These are phyloP conservation scores for Sarcoramphus papa DNA, from an alignment of 2,797 vertebrate genomes.

Conservation along the genomic window DNA sequence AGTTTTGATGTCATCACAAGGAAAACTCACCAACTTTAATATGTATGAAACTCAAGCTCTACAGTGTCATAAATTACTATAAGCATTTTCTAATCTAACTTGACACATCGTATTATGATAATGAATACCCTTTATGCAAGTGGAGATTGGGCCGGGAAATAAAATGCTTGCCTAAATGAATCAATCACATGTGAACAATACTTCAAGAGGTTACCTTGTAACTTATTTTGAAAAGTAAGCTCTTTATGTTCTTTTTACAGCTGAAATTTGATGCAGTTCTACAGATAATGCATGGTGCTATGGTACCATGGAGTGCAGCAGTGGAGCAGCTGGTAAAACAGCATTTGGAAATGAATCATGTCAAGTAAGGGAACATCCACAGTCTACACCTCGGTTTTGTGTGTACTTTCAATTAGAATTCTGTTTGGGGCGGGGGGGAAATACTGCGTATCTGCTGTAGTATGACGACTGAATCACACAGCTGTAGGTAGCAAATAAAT, in stretches of 20 bases:
- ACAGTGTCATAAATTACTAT: neutral
- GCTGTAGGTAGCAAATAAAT: neutral
- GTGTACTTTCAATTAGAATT: neutral
- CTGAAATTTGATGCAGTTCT: slow-evolving; percentile 93
- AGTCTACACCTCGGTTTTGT: neutral
- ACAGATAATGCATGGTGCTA: slow-evolving; percentile 90
- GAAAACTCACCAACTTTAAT: neutral
- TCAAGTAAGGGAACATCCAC: slow-evolving; percentile 79
- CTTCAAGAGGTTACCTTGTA: neutral
- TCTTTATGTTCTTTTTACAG: slow-evolving; percentile 64
- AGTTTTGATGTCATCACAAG: neutral
- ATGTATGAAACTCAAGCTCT: neutral
- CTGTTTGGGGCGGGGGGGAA: neutral
- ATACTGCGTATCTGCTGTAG: neutral
- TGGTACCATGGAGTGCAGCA: slow-evolving; percentile 89
- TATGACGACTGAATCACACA: neutral
- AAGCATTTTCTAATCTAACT: neutral
- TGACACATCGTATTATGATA: neutral
- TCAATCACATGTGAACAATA: neutral
- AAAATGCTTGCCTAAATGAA: neutral
- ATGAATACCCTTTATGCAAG: neutral
- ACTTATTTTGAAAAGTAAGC: neutral
- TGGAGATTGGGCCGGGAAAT: neutral
- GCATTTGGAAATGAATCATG: slow-evolving; percentile 89
- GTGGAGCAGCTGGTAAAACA: slow-evolving; percentile 89